Percentiles rank a stretch among this genome's conserved stretches.
Conservation (phyloP, 2,797 vertebrate species). For the Rachycentron canadum region DNA sequence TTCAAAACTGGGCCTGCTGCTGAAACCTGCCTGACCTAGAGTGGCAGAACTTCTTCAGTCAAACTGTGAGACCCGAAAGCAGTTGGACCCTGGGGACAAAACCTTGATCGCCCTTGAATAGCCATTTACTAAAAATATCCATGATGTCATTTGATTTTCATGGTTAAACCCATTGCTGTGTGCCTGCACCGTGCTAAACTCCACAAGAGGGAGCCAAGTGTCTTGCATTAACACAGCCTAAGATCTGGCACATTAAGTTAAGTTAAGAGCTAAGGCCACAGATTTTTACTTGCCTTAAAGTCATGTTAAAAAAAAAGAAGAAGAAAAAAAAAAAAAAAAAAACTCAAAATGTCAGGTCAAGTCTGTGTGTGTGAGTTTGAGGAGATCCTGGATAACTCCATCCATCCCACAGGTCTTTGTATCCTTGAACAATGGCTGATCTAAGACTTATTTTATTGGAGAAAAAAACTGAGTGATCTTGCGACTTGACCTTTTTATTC, state of each 20-base stretch:
- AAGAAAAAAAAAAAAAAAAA: background rate
- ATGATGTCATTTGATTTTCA: constrained; percentile 66
- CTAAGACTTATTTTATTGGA: background rate
- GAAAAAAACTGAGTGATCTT: background rate
- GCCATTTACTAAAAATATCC: constrained; percentile 70
- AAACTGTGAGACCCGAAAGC: constrained; percentile 61
- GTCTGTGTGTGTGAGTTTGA: background rate
- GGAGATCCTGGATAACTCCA: background rate
- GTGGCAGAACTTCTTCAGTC: constrained; percentile 63
- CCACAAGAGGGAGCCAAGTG: constrained; percentile 75
- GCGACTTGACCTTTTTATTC: background rate
- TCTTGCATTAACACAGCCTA: constrained; percentile 2
- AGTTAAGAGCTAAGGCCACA: background rate
- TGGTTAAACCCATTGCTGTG: constrained; percentile 20
- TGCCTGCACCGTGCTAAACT: constrained; percentile 12
- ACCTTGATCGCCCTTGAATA: constrained; percentile 68
- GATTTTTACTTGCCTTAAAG: background rate
- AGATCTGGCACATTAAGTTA: background rate
- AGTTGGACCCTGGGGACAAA: constrained; percentile 63
- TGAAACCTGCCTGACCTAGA: constrained; percentile 25
- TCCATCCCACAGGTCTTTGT: background rate
- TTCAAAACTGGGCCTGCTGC: constrained; percentile 37
- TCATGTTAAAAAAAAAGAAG: background rate
- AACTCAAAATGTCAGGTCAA: constrained; percentile 5
- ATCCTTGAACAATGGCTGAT: constrained; percentile 8